Evolutionary conservation across 2,797 vertebrate species (phyloP), one percentile per base, ranked within the genome.

Genomic region (Thripadectes ignobilis): DNA sequence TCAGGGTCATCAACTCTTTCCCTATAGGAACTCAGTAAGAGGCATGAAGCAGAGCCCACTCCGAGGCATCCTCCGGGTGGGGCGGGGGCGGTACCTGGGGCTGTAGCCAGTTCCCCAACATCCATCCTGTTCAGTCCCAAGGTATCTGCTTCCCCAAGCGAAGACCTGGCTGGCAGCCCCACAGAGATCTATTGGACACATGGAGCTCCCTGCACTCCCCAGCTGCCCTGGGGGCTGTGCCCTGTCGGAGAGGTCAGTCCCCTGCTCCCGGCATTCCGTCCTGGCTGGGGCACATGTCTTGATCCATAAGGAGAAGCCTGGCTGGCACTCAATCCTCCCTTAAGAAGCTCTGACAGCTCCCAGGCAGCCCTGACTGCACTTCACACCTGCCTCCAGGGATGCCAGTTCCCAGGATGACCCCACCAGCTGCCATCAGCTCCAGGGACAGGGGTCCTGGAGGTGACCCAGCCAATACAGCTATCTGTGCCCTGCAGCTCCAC

Each of bases 341-440:
- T 71, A 92, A 86, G 89, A 73, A 88, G 73, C 72, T 74, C 55
- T 67, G 73, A 84, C 61, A 90, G 91, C 52, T 75, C n/a, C 17
- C 0, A 0, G 49, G 39, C 61, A 69, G 66, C 55, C 46, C n/a
- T 3, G 14, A 65, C 79, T 66, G 58, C 29, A 21, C 48, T 77
- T 80, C 34, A 34, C 43, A n/a, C 45, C 73, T 93, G 76, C 65
- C 66, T 81, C 51, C 59, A 66, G 54, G 67, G 69, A 69, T 10
- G 4, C 14, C 43, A 54, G 0, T 41, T 79, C 58, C 59, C 1
- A 2, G 29, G 27, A 26, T 90, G 78, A 87, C 29, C 30, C 48
- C 12, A 3, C 27, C 0, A 1, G 48, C 67, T 79, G 67, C 54
- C 38, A 4, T 63, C 4, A 10, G 30, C 19, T 86, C 36, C 5